These are phyloP conservation scores for Ceratothoa steindachneri DNA, from an alignment of 2,888 invertebrate genomes.

Conservation along the genomic window DNA sequence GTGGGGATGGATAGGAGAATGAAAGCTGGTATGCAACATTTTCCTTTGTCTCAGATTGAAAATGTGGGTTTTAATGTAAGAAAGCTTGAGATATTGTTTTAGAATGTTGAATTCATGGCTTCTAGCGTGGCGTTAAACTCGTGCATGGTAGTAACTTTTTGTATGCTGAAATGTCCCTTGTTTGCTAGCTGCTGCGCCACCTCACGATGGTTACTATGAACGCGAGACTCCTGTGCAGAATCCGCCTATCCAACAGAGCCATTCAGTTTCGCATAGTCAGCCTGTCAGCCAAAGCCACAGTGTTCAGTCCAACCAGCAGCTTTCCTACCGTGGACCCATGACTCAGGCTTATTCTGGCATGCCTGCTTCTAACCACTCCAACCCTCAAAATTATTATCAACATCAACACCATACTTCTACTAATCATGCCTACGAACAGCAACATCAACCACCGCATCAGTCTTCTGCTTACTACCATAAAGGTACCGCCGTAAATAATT, in stretches of 20 bases:
- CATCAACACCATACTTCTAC: slow-evolving; percentile 8
- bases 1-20: too few species aligned
- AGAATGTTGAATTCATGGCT: too few species aligned
- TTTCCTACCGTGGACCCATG: slow-evolving; percentile 14
- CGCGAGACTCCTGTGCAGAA: slow-evolving; percentile 19
- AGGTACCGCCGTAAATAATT: slow-evolving; percentile 5
- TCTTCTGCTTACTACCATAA: slow-evolving; percentile 22
- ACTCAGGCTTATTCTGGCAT: background rate
- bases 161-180: background rate
- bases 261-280: slow-evolving; percentile 20
- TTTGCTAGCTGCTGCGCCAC: background rate
- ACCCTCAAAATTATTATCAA: background rate
- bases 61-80: too few species aligned
- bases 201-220: background rate
- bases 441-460: slow-evolving; percentile 11
- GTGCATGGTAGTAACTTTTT: too few species aligned
- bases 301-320: background rate
- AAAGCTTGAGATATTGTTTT: too few species aligned
- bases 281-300: slow-evolving; percentile 19
- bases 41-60: too few species aligned
- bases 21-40: too few species aligned
- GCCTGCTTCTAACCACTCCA: slow-evolving; percentile 18
- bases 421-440: slow-evolving; percentile 15
- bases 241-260: slow-evolving; percentile 19
- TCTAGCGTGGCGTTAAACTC: too few species aligned